A percentile compares a stretch with the other conserved stretches of the same genome.
Evolutionary conservation across 2,113 vertebrate genomes (phyloP).

Genomic region (Eurypyga helias): DNA sequence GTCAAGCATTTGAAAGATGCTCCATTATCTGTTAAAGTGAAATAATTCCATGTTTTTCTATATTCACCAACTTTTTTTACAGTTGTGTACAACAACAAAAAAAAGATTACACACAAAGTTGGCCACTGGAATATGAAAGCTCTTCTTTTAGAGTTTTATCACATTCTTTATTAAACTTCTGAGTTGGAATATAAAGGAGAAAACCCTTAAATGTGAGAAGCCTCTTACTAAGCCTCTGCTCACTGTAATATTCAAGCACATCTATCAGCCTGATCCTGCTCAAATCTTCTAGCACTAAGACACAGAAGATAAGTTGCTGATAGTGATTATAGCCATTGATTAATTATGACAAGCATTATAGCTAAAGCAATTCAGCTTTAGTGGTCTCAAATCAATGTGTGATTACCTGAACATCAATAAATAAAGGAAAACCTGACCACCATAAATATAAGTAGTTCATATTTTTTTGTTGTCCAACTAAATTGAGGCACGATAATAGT

Average conservation of each 20-base stretch:
- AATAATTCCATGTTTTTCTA: constrained; percentile 28
- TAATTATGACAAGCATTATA: background rate
- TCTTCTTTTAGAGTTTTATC: background rate
- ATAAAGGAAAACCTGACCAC: background rate
- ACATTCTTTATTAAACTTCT: background rate
- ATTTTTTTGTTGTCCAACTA: background rate
- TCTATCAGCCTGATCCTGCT: background rate
- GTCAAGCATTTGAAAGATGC: constrained; percentile 47
- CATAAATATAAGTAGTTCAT: background rate
- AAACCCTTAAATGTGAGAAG: background rate
- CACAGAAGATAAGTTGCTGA: background rate
- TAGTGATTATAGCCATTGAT: background rate
- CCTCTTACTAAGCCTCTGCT: background rate
- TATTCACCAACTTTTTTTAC: constrained; percentile 12
- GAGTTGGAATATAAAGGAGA: background rate
- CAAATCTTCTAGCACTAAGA: background rate
- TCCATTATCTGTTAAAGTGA: constrained; percentile 18
- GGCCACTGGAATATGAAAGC: background rate
- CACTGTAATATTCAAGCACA: background rate
- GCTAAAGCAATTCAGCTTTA: background rate
- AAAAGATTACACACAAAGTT: background rate
- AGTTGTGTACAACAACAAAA: background rate
- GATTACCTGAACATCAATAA: background rate
- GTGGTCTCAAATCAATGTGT: background rate
- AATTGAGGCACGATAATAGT: background rate